Conservation (phyloP, 30 jellyfish, hydroid and myxozoan genomes). For the Hydractinia echinata region DNA sequence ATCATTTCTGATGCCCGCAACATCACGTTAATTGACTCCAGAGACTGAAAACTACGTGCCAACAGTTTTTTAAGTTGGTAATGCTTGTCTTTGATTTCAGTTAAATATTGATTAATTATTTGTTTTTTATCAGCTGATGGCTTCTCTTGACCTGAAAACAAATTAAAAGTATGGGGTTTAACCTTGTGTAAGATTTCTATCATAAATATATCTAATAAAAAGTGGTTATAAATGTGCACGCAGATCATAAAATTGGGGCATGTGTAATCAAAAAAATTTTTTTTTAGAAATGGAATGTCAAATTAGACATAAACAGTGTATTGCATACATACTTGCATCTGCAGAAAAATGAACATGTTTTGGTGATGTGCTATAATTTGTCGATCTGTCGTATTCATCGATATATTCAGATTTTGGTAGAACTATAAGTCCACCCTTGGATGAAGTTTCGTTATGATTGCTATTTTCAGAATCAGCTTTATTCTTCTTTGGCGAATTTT, state of each 20-base stretch:
- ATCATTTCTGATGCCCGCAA: conserved; percentile 49
- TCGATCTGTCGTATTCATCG: neutral
- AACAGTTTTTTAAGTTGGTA: conserved; percentile 33
- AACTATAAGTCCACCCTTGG: neutral
- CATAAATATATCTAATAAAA: no score
- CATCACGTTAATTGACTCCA: conserved; percentile 46
- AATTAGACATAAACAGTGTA: neutral
- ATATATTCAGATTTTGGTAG: neutral
- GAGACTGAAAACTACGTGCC: conserved; percentile 22
- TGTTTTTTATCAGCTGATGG: neutral
- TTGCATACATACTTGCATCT: neutral
- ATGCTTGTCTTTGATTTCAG: conserved; percentile 7
- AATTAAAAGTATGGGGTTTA: no score
- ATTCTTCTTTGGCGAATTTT: neutral
- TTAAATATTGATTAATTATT: neutral
- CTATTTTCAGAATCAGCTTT: neutral
- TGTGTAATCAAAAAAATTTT: no score
- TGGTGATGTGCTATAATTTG: neutral
- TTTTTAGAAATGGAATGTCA: neutral
- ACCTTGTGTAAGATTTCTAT: no score
- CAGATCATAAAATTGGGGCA: no score
- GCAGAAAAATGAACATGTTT: neutral
- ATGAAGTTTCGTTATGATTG: neutral
- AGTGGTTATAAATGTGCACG: no score
- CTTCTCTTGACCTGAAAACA: no score